phyloP scores from a whole-genome alignment of 2,888 invertebrate species.

The Rhingia rostrata region DNA sequence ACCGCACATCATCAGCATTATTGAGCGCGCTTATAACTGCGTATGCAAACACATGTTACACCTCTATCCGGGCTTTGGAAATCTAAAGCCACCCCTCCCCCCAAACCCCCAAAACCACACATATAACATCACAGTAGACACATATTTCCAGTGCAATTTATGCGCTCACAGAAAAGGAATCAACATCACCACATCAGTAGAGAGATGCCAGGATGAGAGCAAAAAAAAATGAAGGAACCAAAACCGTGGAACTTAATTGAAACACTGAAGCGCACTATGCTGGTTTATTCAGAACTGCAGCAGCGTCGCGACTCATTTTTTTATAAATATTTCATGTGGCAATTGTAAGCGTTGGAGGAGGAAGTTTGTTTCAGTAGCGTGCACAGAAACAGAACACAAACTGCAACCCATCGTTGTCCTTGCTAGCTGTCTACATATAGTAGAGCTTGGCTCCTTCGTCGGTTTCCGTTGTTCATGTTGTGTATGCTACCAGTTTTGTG shows the following conservation, averaged over 20 bases:
- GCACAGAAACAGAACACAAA: slow-evolving; percentile 32
- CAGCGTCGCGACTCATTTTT: slow-evolving; percentile 66
- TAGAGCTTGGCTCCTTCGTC: not conserved
- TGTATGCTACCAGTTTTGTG: slow-evolving; percentile 7
- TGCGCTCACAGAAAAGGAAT: slow-evolving; percentile 48
- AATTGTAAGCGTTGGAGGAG: slow-evolving; percentile 39
- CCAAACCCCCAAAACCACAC: slow-evolving; percentile 20
- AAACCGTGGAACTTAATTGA: slow-evolving; percentile 72
- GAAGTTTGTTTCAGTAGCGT: slow-evolving; percentile 22
- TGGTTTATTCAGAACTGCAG: slow-evolving; percentile 57
- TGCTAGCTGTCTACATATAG: not conserved
- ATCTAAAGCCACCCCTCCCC: not conserved
- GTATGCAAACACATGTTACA: slow-evolving; percentile 68
- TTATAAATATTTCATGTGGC: slow-evolving; percentile 67
- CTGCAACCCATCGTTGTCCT: not conserved
- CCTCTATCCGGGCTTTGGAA: slow-evolving; percentile 29
- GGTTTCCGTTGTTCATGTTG: slow-evolving; percentile 10
- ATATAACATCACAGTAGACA: slow-evolving; percentile 13
- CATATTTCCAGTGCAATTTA: slow-evolving; percentile 60
- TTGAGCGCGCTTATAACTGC: slow-evolving; percentile 65
- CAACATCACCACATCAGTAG: slow-evolving; percentile 52
- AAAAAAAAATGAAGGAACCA: slow-evolving; percentile 6
- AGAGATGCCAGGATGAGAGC: slow-evolving; percentile 13
- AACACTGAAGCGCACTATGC: slow-evolving; percentile 61
- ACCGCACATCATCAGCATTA: slow-evolving; percentile 70